Evolutionary conservation across 1,140 invertebrate genomes (phyloP), one percentile per base, ranked within the genome.

Genomic region (Bombus breviceps): DNA sequence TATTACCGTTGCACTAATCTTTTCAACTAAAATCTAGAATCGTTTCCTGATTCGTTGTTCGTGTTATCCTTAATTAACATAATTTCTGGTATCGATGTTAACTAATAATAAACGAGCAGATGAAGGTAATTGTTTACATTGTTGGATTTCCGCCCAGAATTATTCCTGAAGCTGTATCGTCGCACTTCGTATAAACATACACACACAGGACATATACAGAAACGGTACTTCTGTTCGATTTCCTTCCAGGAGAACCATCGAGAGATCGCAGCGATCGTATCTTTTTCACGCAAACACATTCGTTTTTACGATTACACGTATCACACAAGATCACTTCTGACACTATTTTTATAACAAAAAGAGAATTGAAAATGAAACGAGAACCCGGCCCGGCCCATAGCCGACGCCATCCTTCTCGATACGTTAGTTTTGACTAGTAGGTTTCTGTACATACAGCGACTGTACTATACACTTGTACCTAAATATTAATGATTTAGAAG

Each of bases 301-400:
- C 79, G 80, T 86, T 83, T 83, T 82, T 86, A 86, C 72, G 57
- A 86, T 41, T 69, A 72, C 83, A 43, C 37, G 72, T 85, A 81
- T 57, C 41, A 53, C 39, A 72, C 34, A 28, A 77, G 39, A 76
- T 86, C 80, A 71, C 72, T 84, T 86, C 85, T 83, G 83, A 91
- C 86, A 91, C 91, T 93, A 92, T 93, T 92, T 93, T 92, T 93
- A 92, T 92, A 89, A 77, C 59, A 91, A 77, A 86, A 41, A 86
- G 76, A 82, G 15, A 71, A 66, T n/a, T 28, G 34, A 37, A 62
- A 62, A 28, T 1, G 59, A 12, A 12, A 12, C 1, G 15, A 22
- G 47, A 53, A 1, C 18, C 18, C 47, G 47, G 47, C 6, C 0
- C 47, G 47, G 47, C 18, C 18, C 5, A 53, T 53, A 53, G 18